These are phyloP conservation scores for Pholis gunnellus DNA, from an alignment of 2,113 vertebrate species.

Conservation along the genomic window DNA sequence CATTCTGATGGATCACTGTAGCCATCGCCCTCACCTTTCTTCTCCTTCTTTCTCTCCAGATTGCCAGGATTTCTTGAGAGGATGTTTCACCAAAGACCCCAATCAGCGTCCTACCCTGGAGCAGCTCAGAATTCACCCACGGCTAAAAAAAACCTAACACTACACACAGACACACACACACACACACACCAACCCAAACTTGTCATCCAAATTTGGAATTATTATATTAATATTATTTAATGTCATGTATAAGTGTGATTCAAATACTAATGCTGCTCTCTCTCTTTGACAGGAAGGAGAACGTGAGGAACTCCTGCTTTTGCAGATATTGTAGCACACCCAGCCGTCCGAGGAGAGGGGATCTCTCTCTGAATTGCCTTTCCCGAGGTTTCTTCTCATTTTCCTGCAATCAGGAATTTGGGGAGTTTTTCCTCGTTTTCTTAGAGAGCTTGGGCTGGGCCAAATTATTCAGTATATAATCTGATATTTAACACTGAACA, in stretches of 20 bases:
- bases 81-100: background rate
- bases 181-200: too few species aligned
- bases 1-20: background rate
- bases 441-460: too few species aligned
- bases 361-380: conserved; percentile 4
- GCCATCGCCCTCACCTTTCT: too few species aligned
- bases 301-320: background rate
- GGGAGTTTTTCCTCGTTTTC: too few species aligned
- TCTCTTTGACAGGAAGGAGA: too few species aligned
- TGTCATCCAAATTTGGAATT: too few species aligned
- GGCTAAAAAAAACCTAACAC: background rate
- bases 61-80: background rate
- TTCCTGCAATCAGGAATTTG: too few species aligned
- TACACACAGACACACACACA: background rate
- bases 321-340: background rate
- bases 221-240: too few species aligned
- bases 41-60: background rate
- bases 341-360: background rate
- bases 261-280: too few species aligned
- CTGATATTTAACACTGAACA: too few species aligned
- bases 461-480: too few species aligned
- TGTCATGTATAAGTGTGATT: too few species aligned
- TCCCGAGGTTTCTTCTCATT: background rate
- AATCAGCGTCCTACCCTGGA: background rate
- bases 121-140: background rate